Base-by-base conservation (phyloP, 2,113 vertebrate species). In the Chlorodrepanis virens region DNA sequence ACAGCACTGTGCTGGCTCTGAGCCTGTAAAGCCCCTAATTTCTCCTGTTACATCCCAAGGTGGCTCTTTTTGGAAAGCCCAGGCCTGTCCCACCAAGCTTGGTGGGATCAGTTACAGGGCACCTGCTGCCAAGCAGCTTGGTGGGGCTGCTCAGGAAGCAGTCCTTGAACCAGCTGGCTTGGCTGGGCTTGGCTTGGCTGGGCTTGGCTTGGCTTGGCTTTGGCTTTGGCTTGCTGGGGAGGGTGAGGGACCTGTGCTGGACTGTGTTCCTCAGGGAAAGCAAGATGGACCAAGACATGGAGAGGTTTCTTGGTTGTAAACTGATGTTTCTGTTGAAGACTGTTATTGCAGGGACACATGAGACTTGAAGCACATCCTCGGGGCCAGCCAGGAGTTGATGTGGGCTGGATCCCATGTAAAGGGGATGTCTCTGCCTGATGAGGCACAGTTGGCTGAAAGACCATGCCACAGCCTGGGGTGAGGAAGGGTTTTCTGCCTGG, bases 21-120 rank as follows among this genome's bases (percentile, higher is more conserved):
- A 71, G 90, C 89, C 93, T 82, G 65, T 47, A 85, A 78, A 79
- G 63, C 18, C 59, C 67, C 27, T 85, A 82, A 96, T 93, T 97
- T 96, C 89, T 95, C 23, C 22, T 64, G 74, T 92, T 92, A 90
- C 72, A 67, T 72, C 89, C 52, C 84, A 69, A 92, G 60, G 53
- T 89, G 63, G 57, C 85, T 94, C 42, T 76, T 50, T 91, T 52
- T 86, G 90, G 91, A 94, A 96, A 97, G 61, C 23, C 47, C 77
- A 85, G 49, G 53, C 59, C 57, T 74, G 82, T 65, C 23, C 40
- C 10, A 14, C 54, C 54, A 64, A 91, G 85, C 40, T 70, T 5
- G 2, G 40, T 64, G 77, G 69, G 59, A 64, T 94, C 33, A 19
- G 76, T 94, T 92, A 90, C 90, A 81, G 67, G 29, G 39, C 59